Percentiles rank a stretch among this genome's conserved stretches.
These are phyloP conservation scores for Drosophila bunnanda DNA, from an alignment of 2,888 invertebrate genomes.

Conservation along the genomic window DNA sequence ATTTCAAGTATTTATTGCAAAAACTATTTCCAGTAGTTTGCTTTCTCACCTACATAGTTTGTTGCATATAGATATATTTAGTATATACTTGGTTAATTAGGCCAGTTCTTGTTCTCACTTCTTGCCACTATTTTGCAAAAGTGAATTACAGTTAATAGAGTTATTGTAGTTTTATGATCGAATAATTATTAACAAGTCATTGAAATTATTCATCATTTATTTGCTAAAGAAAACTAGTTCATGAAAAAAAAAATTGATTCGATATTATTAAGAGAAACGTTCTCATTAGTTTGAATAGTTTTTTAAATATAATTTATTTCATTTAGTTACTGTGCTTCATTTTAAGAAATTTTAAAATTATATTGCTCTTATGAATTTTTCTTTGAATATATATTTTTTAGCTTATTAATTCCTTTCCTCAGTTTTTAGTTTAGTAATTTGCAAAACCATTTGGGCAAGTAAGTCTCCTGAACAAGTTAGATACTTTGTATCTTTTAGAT, in stretches of 20 bases:
- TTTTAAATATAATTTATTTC: background rate
- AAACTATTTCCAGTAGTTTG: slow-evolving; percentile 33
- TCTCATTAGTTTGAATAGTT: background rate
- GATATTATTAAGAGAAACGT: background rate
- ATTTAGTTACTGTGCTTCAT: too few species aligned
- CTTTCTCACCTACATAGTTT: slow-evolving; percentile 23
- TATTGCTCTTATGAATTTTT: too few species aligned
- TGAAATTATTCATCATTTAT: background rate
- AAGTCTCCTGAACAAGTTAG: background rate
- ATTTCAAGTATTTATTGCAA: slow-evolving; percentile 31
- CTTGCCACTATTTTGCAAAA: slow-evolving; percentile 17
- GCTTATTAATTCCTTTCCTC: background rate
- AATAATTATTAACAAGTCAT: background rate
- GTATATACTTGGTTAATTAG: slow-evolving; percentile 14
- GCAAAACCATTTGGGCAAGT: background rate
- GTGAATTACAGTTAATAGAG: background rate
- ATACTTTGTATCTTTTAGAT: background rate
- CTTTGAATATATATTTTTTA: too few species aligned
- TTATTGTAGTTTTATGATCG: background rate
- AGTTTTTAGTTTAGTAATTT: background rate
- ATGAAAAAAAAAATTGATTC: background rate
- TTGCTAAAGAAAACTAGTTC: background rate
- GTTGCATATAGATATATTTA: background rate
- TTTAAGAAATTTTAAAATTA: too few species aligned
- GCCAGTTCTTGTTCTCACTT: slow-evolving; percentile 34